These are phyloP conservation scores for Odontothrips loti DNA, from an alignment of 2,888 invertebrate species.

Conservation along the genomic window DNA sequence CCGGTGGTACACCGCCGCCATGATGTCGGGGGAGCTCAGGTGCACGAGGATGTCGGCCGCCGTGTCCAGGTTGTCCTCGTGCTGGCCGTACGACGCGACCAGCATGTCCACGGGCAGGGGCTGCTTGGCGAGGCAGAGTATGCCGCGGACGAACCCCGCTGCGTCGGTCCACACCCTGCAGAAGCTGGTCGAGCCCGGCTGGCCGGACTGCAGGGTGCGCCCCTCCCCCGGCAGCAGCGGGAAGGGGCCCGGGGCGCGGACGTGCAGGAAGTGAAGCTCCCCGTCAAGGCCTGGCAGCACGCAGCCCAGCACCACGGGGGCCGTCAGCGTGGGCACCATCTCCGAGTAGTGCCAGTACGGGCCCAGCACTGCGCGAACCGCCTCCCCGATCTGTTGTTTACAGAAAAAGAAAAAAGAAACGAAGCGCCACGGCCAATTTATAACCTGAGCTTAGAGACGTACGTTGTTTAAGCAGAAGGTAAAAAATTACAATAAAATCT, in stretches of 20 bases:
- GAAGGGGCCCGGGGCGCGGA: conserved; percentile 4
- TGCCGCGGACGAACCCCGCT: background rate
- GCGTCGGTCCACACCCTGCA: background rate
- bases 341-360: conserved; percentile 14
- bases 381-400: conserved; percentile 2
- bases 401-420: no score
- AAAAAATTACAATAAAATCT: no score
- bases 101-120: conserved; percentile 11
- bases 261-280: background rate
- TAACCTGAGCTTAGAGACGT: no score
- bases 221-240: background rate
- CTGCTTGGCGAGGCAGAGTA: background rate
- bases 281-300: background rate
- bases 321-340: conserved; percentile 8
- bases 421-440: no score
- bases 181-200: background rate
- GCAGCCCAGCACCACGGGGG: conserved; percentile 15
- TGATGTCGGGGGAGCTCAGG: background rate
- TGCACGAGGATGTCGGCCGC: background rate
- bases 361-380: conserved; percentile 10
- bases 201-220: background rate
- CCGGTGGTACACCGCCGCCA: background rate
- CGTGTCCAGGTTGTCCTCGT: background rate
- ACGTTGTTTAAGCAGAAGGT: no score
- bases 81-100: conserved; percentile 17